phyloP scores from a whole-genome alignment of 2,888 invertebrate species.

The Brachynemurus nebulosus region DNA sequence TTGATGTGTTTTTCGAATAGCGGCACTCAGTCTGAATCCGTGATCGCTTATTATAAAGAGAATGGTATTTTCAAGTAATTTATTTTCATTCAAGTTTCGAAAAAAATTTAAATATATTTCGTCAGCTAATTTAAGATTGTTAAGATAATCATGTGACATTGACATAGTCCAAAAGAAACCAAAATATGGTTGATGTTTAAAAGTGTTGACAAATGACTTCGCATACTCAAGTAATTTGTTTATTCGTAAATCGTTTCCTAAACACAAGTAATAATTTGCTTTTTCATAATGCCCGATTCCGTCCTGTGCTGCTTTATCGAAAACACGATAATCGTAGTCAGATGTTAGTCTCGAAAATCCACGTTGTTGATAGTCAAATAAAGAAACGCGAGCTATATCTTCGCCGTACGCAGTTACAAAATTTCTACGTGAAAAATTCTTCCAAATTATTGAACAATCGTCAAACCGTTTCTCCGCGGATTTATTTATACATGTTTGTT shows the following conservation, averaged over 20 bases:
- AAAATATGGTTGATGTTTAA: conserved; percentile 51
- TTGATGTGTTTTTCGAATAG: conserved; percentile 69
- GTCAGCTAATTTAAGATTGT: conserved; percentile 64
- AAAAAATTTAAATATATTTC: conserved; percentile 45
- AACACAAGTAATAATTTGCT: conserved; percentile 52
- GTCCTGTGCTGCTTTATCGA: conserved; percentile 52
- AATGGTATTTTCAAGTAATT: conserved; percentile 50
- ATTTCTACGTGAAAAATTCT: conserved; percentile 53
- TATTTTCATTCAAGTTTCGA: conserved; percentile 33
- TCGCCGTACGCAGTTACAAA: conserved; percentile 72
- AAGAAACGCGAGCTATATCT: conserved; percentile 63
- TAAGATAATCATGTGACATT: conserved; percentile 72
- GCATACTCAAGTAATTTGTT: conserved; percentile 60
- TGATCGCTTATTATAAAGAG: conserved; percentile 73
- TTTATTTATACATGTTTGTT: conserved; percentile 44
- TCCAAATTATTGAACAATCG: conserved; percentile 73
- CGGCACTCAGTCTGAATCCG: conserved; percentile 80
- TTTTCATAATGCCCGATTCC: conserved; percentile 49
- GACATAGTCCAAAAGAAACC: conserved; percentile 76
- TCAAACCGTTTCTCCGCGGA: conserved; percentile 45
- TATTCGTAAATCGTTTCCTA: conserved; percentile 53
- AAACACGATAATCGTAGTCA: conserved; percentile 70
- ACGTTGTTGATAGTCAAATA: conserved; percentile 64
- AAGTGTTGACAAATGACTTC: conserved; percentile 42
- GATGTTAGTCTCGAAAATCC: conserved; percentile 72